Conservation (phyloP, 2,888 invertebrate species). For the Adela reaumurella region DNA sequence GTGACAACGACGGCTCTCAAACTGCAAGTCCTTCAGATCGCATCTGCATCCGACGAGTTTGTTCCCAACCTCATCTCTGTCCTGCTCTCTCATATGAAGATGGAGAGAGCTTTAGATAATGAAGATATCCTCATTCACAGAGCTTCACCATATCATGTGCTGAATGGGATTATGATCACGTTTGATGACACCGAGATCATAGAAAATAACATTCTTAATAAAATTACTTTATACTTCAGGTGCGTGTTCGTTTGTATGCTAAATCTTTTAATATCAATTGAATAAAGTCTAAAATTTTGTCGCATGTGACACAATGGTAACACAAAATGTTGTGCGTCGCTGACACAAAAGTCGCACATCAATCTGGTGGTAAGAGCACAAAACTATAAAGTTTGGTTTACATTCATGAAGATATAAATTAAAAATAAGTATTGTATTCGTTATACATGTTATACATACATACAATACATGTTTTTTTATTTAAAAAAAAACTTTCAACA, state of each 20-base stretch:
- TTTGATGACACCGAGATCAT: conserved; percentile 13
- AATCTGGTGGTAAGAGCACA: no score
- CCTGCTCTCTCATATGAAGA: conserved; percentile 17
- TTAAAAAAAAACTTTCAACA: no score
- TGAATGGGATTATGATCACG: conserved; percentile 30
- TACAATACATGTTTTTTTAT: no score
- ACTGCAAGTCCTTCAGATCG: conserved; percentile 21
- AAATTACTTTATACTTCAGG: conserved; percentile 28
- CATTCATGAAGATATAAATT: no score
- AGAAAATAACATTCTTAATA: conserved; percentile 9
- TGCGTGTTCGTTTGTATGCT: conserved; percentile 12
- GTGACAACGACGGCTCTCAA: conserved; percentile 26
- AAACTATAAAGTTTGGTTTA: no score
- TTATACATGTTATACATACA: no score
- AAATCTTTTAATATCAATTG: no score
- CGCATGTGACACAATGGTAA: no score
- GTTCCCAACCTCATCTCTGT: conserved; percentile 21
- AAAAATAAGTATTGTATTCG: no score
- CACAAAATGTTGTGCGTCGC: no score
- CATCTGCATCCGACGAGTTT: conserved; percentile 12
- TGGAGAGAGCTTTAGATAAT: conserved; percentile 20
- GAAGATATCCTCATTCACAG: conserved; percentile 24
- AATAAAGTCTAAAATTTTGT: no score
- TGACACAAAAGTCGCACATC: no score
- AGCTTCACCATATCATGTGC: conserved; percentile 26